A percentile compares a stretch with the other conserved stretches of the same genome.
phyloP scores from a whole-genome alignment of 2,113 vertebrate genomes.

The Xenopus laevis region DNA sequence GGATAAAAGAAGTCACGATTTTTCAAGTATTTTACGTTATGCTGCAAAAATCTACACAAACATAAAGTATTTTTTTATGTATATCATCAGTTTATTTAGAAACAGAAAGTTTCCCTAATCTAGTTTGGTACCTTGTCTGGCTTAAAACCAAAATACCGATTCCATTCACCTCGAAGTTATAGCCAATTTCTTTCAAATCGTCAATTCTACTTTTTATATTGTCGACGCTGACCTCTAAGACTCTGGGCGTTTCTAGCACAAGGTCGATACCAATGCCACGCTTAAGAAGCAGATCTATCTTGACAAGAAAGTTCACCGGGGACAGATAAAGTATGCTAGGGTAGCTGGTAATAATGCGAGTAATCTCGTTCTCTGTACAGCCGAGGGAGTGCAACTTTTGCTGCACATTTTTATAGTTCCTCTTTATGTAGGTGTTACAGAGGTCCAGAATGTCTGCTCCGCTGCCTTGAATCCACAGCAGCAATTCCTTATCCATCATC shows the following conservation, averaged over 20 bases:
- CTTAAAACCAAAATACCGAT: slow-evolving; percentile 64
- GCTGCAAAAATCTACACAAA: too few relatives aligned
- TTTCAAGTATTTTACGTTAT: neutral
- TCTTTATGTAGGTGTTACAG: slow-evolving; percentile 63
- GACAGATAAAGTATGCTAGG: slow-evolving; percentile 62
- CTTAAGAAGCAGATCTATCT: slow-evolving; percentile 67
- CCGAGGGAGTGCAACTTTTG: slow-evolving; percentile 59
- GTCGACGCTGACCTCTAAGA: slow-evolving; percentile 65
- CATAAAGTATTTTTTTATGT: neutral
- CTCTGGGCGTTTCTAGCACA: slow-evolving; percentile 60
- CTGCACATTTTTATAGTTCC: slow-evolving; percentile 59
- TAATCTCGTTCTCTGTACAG: slow-evolving; percentile 53
- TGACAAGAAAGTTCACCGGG: slow-evolving; percentile 58
- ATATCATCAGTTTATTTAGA: neutral
- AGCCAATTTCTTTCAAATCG: slow-evolving; percentile 57
- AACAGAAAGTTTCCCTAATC: slow-evolving; percentile 56
- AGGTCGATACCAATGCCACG: slow-evolving; percentile 60
- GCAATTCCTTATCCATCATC: slow-evolving; percentile 58
- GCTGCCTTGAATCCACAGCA: slow-evolving; percentile 61
- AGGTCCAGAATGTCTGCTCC: slow-evolving; percentile 67
- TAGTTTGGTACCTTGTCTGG: slow-evolving; percentile 64
- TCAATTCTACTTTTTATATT: slow-evolving; percentile 62
- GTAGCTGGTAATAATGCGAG: slow-evolving; percentile 57
- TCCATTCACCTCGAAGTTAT: slow-evolving; percentile 66
- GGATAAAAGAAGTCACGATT: slow-evolving; percentile 53